Base-by-base conservation (phyloP, 2,113 vertebrate genomes). In the Onychostruthus taczanowskii region DNA sequence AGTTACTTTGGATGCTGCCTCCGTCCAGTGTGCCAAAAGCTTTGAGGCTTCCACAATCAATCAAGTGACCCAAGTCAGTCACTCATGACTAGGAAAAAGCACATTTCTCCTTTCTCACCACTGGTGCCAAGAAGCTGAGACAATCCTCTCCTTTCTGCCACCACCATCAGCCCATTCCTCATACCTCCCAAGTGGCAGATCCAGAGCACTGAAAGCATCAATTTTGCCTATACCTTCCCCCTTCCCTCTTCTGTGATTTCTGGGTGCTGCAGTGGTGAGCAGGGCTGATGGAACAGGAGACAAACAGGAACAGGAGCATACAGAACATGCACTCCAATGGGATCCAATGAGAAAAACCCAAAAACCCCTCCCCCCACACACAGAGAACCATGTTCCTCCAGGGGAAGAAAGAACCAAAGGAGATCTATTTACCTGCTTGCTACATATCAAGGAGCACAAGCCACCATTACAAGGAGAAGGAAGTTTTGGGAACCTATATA, bases 11-110 rank as follows among this genome's bases (percentile, higher is more conserved):
- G 69, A 95, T 55, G 68, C 85, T 62, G 84, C 63, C 81, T 87
- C 81, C 0, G 1, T 66, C 91, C 43, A 83, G 68, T 4, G 26
- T 89, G 93, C 95, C 93, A 97, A 90, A 89, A 92, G 84, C 92
- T 95, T 94, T 95, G 85, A 93, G 50, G 35, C 74, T 81, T 81
- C 93, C 88, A 94, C 86, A 93, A 94, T 94, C 96, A 93, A 95
- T 96, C 95, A 84, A 94, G 62, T 90, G 84, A 93, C 94, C 94
- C 81, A 92, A 92, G 93, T 92, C 92, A 89, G 79, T 83, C 91
- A 88, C 50, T 90, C 81, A 59, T 33, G 55, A 86, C 84, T 43
- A 93, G 77, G 56, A 96, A 96, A 96, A 96, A 56, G 87, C 87
- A 94, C 82, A 73, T 90, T 94, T 90, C 82, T 94, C 61, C 91